Evolutionary conservation across 2,888 invertebrate species (phyloP), one percentile per base, ranked within the genome.

Genomic region (Monochamus alternatus): DNA sequence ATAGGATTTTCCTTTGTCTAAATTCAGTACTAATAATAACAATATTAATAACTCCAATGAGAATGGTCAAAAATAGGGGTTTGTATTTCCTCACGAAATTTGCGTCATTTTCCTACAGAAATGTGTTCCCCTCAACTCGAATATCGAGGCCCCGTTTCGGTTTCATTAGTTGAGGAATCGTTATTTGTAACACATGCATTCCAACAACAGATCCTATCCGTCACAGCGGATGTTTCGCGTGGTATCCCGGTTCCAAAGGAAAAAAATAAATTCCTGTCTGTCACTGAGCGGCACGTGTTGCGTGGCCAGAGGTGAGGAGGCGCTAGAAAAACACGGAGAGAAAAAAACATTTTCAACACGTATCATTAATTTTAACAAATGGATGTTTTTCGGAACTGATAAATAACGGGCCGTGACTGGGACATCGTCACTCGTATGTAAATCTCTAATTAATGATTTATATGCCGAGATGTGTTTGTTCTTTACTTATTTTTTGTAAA

Each of bases 361-460:
- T 75, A 72, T 75, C 78, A 77, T 79, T 79, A 79, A 79, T 79
- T 79, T 76, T 76, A 77, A 79, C 77, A 76, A 79, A 79, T 79
- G 76, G 73, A 75, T 64, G 78, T 74, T 75, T 78, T 75, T 66
- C 77, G 55, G 75, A 68, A 30, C 60, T 72, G 69, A 79, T 68
- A 68, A 58, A 58, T 68, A 68, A 68, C 31, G 58, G 68, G 58
- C 32, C 32, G 38, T 14, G 43, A 58, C 51, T 44, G 43, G 55
- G 22, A 67, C 38, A 55, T n/a, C 55, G n/a, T 55, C 55, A 14
- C n/a, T 3, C 55, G 55, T 3, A 55, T 55, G 55, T 47, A 47
- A 12, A 55, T 55, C n/a, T 55, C 14, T 3, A 55, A 55, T n/a
- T 55, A 14, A 55, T 51, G 10, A 55, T 14, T n/a, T 14, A 14